A percentile compares a stretch with the other conserved stretches of the same genome.
phyloP scores from a whole-genome alignment of 2,797 vertebrate genomes.

The Salmo trutta region DNA sequence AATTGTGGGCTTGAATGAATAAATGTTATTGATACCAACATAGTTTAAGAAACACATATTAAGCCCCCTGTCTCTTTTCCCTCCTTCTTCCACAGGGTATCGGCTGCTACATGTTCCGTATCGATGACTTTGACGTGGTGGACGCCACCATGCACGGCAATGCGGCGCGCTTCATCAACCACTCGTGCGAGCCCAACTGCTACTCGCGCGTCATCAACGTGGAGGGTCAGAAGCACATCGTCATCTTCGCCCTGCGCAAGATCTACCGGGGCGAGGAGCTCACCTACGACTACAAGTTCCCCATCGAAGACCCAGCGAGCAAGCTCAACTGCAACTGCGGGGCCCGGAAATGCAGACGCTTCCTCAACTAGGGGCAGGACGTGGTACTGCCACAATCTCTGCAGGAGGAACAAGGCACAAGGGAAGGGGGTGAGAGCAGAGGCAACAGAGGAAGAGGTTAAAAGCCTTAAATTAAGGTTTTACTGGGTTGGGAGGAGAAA shows the following conservation, averaged over 20 bases:
- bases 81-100: constrained; percentile 78
- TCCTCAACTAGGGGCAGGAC: constrained; percentile 80
- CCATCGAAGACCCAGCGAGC: constrained; percentile 93
- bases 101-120: constrained; percentile 96
- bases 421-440: constrained; percentile 16
- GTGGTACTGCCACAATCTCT: background rate
- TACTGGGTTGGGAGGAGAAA: constrained; percentile 52
- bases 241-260: constrained; percentile 91
- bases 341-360: constrained; percentile 87
- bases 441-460: constrained; percentile 40
- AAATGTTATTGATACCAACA: background rate
- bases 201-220: constrained; percentile 94
- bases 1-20: background rate
- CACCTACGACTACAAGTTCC: constrained; percentile 97
- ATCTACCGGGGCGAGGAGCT: constrained; percentile 95
- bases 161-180: constrained; percentile 93
- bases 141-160: constrained; percentile 96
- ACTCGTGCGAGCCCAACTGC: constrained; percentile 96
- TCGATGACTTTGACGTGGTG: constrained; percentile 94
- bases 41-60: too few relatives aligned
- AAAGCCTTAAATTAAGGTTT: constrained; percentile 66
- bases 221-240: constrained; percentile 92
- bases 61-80: background rate
- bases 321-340: constrained; percentile 95
- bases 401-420: background rate